Conservation (phyloP, 2,797 vertebrate genomes). For the Pogonophryne albipinna region DNA sequence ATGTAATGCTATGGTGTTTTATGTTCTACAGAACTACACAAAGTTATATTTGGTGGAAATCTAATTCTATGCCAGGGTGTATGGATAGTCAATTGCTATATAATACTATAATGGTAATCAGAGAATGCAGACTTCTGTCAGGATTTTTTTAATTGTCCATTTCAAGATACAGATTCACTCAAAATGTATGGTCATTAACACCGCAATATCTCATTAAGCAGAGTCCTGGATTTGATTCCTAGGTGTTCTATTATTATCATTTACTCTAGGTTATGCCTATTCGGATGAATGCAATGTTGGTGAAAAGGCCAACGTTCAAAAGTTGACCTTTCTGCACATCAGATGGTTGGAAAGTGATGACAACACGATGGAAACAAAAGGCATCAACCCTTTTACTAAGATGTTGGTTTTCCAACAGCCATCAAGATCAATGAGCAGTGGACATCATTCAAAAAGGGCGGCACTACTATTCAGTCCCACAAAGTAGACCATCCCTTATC, state of each 20-base stretch:
- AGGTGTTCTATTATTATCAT: conserved; percentile 6
- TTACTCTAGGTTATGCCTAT: conserved; percentile 10
- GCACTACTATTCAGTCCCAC: conserved; percentile 36
- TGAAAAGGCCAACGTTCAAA: neutral
- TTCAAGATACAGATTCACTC: too few relatives aligned
- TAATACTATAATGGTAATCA: too few relatives aligned
- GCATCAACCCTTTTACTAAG: conserved; percentile 14
- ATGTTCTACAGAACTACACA: too few relatives aligned
- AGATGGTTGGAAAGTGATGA: conserved; percentile 36
- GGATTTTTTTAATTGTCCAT: too few relatives aligned
- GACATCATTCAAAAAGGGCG: conserved; percentile 65
- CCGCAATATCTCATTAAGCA: conserved; percentile 52
- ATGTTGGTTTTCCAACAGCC: conserved; percentile 45
- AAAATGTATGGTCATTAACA: conserved; percentile 38
- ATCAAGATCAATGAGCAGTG: conserved; percentile 61
- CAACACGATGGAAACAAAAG: conserved; percentile 37
- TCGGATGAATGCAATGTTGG: neutral
- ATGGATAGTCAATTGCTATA: too few relatives aligned
- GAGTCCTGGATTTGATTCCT: conserved; percentile 25
- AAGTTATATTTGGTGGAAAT: too few relatives aligned
- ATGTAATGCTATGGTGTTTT: too few relatives aligned
- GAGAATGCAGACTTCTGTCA: too few relatives aligned
- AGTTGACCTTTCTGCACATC: conserved; percentile 17
- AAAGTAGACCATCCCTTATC: conserved; percentile 50
- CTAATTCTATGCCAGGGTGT: too few relatives aligned